phyloP scores from a whole-genome alignment of 2,888 invertebrate genomes.

The Apamea monoglypha region DNA sequence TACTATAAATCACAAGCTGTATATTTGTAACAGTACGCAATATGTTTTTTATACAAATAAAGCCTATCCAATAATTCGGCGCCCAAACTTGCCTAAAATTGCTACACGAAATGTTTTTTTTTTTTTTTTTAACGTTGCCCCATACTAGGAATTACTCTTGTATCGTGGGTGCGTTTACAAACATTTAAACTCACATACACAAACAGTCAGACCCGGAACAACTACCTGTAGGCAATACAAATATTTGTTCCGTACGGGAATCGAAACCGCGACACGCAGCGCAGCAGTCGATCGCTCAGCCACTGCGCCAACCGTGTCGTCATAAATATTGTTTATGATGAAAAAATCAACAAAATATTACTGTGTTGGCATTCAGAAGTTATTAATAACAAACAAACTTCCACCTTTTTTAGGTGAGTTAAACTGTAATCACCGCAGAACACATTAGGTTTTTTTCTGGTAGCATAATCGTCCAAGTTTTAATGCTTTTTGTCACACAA shows the following conservation, averaged over 20 bases:
- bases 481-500: not conserved
- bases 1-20: constrained; percentile 9
- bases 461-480: constrained; percentile 34
- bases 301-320: no score
- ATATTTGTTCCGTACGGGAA: no score
- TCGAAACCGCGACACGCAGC: no score
- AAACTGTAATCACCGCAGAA: not conserved
- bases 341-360: constrained; percentile 9
- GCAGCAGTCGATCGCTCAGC: no score
- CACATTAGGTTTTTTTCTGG: not conserved
- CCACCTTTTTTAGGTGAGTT: not conserved
- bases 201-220: no score
- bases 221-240: no score
- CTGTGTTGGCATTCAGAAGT: constrained; percentile 24
- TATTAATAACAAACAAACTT: constrained; percentile 34
- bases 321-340: not conserved
- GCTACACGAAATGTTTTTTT: constrained; percentile 7
- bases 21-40: not conserved
- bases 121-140: no score
- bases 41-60: not conserved
- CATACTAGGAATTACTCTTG: no score
- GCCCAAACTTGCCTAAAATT: constrained; percentile 8
- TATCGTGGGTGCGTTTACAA: no score
- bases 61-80: not conserved
- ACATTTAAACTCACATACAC: no score